phyloP scores from a whole-genome alignment of 2,888 invertebrate genomes.

The Latheticus oryzae region DNA sequence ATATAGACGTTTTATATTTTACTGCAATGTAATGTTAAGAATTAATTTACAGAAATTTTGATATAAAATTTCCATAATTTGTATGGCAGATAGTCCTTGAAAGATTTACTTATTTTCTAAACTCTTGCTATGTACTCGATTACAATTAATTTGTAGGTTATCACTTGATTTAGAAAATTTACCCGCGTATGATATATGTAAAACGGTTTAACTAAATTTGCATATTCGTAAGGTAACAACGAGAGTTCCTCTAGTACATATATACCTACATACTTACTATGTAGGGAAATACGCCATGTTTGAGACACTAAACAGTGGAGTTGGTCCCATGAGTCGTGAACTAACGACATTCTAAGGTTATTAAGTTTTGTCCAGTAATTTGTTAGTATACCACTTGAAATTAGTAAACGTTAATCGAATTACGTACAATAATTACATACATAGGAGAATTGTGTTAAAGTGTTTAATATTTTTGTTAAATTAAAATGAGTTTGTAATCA shows the following conservation, averaged over 20 bases:
- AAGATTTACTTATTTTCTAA: too few species aligned
- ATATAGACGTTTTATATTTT: too few species aligned
- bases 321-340: constrained; percentile 39
- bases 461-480: neutral
- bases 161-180: constrained; percentile 40
- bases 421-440: constrained; percentile 29
- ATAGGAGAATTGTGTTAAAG: neutral
- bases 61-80: too few species aligned
- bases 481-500: too few species aligned
- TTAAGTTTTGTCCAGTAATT: constrained; percentile 43
- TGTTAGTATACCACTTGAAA: constrained; percentile 41
- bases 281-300: constrained; percentile 38
- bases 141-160: constrained; percentile 41
- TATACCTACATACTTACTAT: too few species aligned
- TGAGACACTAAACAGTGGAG: constrained; percentile 35
- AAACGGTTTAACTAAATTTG: constrained; percentile 41
- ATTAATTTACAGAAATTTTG: too few species aligned
- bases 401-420: constrained; percentile 41
- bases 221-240: constrained; percentile 43
- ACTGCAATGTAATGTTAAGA: too few species aligned
- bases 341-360: constrained; percentile 42
- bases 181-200: constrained; percentile 41
- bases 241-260: constrained; percentile 24
- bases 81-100: too few species aligned
- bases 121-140: too few species aligned